Base-by-base conservation (phyloP, 2,888 invertebrate genomes). In the Drosophila bunnanda region DNA sequence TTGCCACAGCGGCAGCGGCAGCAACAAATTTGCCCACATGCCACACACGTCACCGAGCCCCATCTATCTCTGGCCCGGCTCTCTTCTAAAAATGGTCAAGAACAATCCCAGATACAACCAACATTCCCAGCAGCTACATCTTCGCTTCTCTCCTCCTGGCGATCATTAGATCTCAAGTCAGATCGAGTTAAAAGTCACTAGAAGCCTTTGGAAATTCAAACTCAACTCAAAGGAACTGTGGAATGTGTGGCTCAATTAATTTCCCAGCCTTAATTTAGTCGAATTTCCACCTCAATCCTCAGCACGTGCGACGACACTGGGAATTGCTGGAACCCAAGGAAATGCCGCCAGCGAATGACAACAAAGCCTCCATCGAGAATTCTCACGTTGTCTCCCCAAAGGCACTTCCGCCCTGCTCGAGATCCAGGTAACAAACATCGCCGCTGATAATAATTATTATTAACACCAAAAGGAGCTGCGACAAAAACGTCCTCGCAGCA, bases 391-490 rank as follows among this genome's bases (percentile, higher is more conserved):
- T 44, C 73, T 41, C 73, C 54, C 73, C 54, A 41, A 52, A 30
- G 62, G 36, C 62, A 34, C 68, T 68, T 67, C 53, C 55, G 58
- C 53, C 44, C 39, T 38, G 59, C 55, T 54, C 70, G 52, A 59
- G 48, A 9, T 30, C 30, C 73, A 20, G 41, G 41, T 5, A 15
- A 41, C 15, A 36, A 68, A 28, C 68, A 50, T 56, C 41, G 48
- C 54, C 67, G 48, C 54, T 56, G 67, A 58, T 64, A 83, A 82
- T 82, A 82, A 82, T 82, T 81, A 84, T 81, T 82, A 82, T 87
- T 87, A 84, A 83, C 82, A 82, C 87, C 87, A 84, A 82, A 78
- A 76, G 75, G 61, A 80, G 86, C 68, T 77, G 73, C 59, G 67
- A 65, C 58, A 62, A 64, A 77, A 66, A 65, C 59, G 65, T 73